Evolutionary conservation across 2,113 vertebrate genomes (phyloP).

Genomic region (Nannospalax galili): DNA sequence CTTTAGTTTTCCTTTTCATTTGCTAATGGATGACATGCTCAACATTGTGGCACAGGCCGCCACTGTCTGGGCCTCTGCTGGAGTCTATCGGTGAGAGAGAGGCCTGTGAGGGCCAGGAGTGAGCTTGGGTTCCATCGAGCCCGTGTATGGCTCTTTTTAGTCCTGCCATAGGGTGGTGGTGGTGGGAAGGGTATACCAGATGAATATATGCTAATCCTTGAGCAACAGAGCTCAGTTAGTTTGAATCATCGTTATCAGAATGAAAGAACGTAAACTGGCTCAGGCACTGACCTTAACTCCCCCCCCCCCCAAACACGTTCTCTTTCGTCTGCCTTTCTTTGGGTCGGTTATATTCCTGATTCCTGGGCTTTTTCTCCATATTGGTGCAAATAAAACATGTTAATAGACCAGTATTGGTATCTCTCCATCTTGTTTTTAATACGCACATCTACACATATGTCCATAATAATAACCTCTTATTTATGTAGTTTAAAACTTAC

Average conservation of each 20-base stretch:
- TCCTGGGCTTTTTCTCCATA: neutral
- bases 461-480: neutral
- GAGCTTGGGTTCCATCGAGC: too few relatives aligned
- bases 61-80: neutral
- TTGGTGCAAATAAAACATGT: neutral
- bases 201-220: neutral
- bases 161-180: neutral
- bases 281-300: neutral
- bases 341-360: neutral
- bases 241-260: too few relatives aligned
- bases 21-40: neutral
- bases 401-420: neutral
- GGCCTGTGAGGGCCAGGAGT: too few relatives aligned
- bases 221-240: neutral
- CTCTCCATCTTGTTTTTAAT: neutral
- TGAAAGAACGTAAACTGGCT: too few relatives aligned
- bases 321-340: neutral
- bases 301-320: neutral
- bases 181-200: neutral
- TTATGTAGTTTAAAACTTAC: neutral
- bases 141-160: too few relatives aligned
- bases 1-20: neutral
- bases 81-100: too few relatives aligned
- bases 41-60: too few relatives aligned
- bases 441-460: neutral